phyloP scores from a whole-genome alignment of 2,888 invertebrate genomes.

The Aleiodes testaceus region DNA sequence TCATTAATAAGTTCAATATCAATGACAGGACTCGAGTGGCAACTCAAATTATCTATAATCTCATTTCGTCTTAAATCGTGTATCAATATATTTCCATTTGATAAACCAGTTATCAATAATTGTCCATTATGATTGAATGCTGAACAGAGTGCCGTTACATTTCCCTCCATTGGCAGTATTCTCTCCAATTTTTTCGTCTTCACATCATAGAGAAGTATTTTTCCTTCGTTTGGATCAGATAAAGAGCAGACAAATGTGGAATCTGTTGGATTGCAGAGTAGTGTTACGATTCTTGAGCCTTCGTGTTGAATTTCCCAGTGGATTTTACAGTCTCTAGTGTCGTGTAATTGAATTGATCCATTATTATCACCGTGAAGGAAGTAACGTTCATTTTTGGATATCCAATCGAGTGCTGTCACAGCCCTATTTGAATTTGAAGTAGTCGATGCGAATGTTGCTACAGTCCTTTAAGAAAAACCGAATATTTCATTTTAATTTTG shows the following conservation, averaged over 20 bases:
- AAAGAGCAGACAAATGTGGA: slow-evolving; percentile 73
- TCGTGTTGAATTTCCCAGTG: slow-evolving; percentile 75
- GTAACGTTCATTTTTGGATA: slow-evolving; percentile 76
- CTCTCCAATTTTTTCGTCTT: slow-evolving; percentile 75
- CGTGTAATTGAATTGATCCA: slow-evolving; percentile 76
- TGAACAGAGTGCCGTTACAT: slow-evolving; percentile 74
- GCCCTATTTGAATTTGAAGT: slow-evolving; percentile 71
- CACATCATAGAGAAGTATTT: slow-evolving; percentile 76
- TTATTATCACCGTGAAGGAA: slow-evolving; percentile 76
- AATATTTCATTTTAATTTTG: slow-evolving; percentile 8
- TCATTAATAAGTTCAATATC: slow-evolving; percentile 76
- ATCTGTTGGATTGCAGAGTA: slow-evolving; percentile 75
- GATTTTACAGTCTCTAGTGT: slow-evolving; percentile 76
- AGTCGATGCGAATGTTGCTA: slow-evolving; percentile 75
- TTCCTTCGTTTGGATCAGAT: slow-evolving; percentile 72
- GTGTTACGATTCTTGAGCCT: slow-evolving; percentile 72
- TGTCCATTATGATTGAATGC: slow-evolving; percentile 78
- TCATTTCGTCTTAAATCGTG: slow-evolving; percentile 76
- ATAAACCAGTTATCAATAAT: slow-evolving; percentile 76
- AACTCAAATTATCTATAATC: slow-evolving; percentile 75
- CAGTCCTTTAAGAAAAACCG: slow-evolving; percentile 66
- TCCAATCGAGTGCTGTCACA: slow-evolving; percentile 77
- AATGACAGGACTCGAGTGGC: slow-evolving; percentile 75
- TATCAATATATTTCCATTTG: slow-evolving; percentile 76
- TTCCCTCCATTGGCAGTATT: slow-evolving; percentile 67